Base-by-base conservation (phyloP, 2,888 invertebrate genomes). In the Capitulum mitella region DNA sequence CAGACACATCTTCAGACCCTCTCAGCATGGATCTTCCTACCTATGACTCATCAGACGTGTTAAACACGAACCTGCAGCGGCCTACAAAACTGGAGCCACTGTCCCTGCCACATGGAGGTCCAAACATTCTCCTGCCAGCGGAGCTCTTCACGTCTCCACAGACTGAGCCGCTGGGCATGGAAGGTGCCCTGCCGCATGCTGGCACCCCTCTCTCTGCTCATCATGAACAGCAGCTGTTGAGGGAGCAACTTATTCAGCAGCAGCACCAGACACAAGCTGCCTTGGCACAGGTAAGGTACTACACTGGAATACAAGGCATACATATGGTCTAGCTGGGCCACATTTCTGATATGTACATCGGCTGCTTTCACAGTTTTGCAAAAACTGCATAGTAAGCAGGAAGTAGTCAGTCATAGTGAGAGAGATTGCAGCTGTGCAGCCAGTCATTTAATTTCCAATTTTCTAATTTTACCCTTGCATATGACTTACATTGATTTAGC, bases 251-350 rank as follows among this genome's bases (percentile, higher is more conserved):
- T 81, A 97, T 97, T 84, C 97, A 97, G 85, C 97, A 98, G 85
- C 91, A 92, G 81, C 95, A 97, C 85, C 97, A 97, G 85, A 97
- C 97, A 0, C 92, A 95, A 82, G 97, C 97, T 32, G 97, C 98
- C 0, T 90, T 97, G 77, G 95, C 93, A 14, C 96, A 97, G 84
- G 75, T 75, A 6, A 12, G 74, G 34, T 19, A 19, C n/a, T n/a
- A n/a, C n/a, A n/a, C n/a, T n/a, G n/a, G n/a, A n/a, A n/a, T n/a
- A n/a, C n/a, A n/a, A n/a, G n/a, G n/a, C n/a, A n/a, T n/a, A n/a
- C n/a, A n/a, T n/a, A n/a, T n/a, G n/a, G n/a, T n/a, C n/a, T n/a
- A n/a, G n/a, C n/a, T n/a, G n/a, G n/a, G n/a, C n/a, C n/a, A n/a
- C n/a, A n/a, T n/a, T n/a, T n/a, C n/a, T n/a, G n/a, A n/a, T n/a